A percentile compares a stretch with the other conserved stretches of the same genome.
phyloP scores from a whole-genome alignment of 2,888 invertebrate genomes.

The Lagria hirta region DNA sequence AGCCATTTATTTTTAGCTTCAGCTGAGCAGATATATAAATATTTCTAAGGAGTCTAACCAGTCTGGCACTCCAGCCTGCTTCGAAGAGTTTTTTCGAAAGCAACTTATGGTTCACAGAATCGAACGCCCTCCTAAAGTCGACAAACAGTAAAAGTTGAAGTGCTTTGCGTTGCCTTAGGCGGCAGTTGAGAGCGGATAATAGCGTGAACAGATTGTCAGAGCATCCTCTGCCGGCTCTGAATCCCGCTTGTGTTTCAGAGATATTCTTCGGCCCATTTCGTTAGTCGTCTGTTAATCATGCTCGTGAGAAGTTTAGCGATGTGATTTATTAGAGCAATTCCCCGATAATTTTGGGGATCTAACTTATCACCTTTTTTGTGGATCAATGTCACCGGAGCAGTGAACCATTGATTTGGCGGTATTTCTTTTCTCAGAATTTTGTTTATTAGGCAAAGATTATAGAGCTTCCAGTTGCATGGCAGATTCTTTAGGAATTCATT shows the following conservation, averaged over 20 bases:
- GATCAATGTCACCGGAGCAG: neutral
- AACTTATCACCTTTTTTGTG: neutral
- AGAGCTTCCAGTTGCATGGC: neutral
- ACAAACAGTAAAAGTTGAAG: too few species aligned
- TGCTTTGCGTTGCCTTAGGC: too few species aligned
- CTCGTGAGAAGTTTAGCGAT: neutral
- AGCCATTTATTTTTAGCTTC: neutral
- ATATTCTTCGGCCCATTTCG: neutral
- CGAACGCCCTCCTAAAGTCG: too few species aligned
- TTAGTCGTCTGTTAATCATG: neutral
- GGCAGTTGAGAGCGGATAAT: too few species aligned
- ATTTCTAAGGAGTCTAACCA: neutral
- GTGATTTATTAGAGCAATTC: neutral
- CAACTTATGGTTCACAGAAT: neutral
- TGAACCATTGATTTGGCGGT: neutral
- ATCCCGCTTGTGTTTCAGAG: neutral
- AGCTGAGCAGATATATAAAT: neutral
- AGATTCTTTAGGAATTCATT: neutral
- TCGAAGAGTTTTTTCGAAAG: neutral
- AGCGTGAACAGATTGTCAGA: too few species aligned
- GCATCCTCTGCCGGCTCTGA: too few species aligned
- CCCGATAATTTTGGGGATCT: neutral
- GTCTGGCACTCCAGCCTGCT: neutral
- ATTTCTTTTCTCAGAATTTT: neutral
- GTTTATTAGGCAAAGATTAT: neutral